Evolutionary conservation across 2,113 vertebrate genomes (phyloP).

Genomic region (Hassar affinis): DNA sequence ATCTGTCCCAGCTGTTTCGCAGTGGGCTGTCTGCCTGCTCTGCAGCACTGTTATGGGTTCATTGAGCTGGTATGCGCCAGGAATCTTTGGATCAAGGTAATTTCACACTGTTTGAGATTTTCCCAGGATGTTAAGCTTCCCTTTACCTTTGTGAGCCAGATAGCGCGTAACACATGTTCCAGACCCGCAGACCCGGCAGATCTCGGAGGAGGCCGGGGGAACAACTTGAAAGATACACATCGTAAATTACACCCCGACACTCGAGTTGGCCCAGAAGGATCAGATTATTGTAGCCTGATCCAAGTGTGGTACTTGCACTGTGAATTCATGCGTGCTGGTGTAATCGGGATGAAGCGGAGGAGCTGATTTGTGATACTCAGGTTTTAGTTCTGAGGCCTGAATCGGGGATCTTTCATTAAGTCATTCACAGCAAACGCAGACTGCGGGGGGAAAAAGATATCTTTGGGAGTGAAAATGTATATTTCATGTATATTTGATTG

Average conservation of each 20-base stretch:
- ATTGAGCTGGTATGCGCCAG: conserved; percentile 76
- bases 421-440: background rate
- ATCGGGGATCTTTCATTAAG: conserved; percentile 40
- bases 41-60: conserved; percentile 72
- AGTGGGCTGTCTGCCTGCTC: conserved; percentile 63
- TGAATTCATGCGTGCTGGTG: conserved; percentile 62
- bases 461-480: too few species aligned
- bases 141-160: conserved; percentile 75
- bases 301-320: conserved; percentile 51
- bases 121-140: conserved; percentile 75
- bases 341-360: conserved; percentile 52
- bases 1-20: conserved; percentile 58
- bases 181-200: conserved; percentile 67
- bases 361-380: conserved; percentile 37
- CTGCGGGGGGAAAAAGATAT: too few species aligned
- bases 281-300: conserved; percentile 62
- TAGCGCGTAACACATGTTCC: conserved; percentile 74
- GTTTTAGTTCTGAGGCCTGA: conserved; percentile 49
- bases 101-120: conserved; percentile 81
- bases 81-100: conserved; percentile 83
- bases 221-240: conserved; percentile 67
- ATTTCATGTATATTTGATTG: too few species aligned
- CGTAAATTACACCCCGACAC: conserved; percentile 70
- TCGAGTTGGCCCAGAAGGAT: conserved; percentile 71
- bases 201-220: conserved; percentile 56